Conservation (phyloP, 2,888 invertebrate species). For the Megaustenia siamemsis region DNA sequence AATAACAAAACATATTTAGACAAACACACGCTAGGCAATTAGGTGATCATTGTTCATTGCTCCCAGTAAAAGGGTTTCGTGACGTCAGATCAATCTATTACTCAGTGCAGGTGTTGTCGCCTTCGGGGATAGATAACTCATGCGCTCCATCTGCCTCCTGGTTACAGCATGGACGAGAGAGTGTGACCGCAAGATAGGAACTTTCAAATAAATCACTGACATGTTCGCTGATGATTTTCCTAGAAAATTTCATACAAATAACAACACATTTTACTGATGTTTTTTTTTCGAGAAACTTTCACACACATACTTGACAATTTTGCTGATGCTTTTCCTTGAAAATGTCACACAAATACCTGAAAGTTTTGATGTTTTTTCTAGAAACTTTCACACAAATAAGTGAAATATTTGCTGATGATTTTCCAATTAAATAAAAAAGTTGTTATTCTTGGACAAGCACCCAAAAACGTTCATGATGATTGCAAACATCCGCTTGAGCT, state of each 20-base stretch:
- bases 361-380: no score
- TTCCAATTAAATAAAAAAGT: neutral
- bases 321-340: no score
- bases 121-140: neutral
- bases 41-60: slow-evolving; percentile 11
- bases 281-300: no score
- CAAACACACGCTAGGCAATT: neutral
- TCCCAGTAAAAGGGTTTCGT: neutral
- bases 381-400: neutral
- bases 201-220: neutral
- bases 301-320: no score
- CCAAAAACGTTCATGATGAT: neutral
- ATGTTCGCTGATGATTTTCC: neutral
- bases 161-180: neutral
- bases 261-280: no score
- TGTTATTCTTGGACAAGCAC: neutral
- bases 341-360: no score
- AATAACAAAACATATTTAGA: neutral
- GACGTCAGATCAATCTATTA: neutral
- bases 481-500: neutral
- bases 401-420: neutral
- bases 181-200: neutral
- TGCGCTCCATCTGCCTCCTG: neutral
- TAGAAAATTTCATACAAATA: no score
- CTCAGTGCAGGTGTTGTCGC: slow-evolving; percentile 23